Base-by-base conservation (phyloP, 2,888 invertebrate species). In the Nemotelus pantherinus region DNA sequence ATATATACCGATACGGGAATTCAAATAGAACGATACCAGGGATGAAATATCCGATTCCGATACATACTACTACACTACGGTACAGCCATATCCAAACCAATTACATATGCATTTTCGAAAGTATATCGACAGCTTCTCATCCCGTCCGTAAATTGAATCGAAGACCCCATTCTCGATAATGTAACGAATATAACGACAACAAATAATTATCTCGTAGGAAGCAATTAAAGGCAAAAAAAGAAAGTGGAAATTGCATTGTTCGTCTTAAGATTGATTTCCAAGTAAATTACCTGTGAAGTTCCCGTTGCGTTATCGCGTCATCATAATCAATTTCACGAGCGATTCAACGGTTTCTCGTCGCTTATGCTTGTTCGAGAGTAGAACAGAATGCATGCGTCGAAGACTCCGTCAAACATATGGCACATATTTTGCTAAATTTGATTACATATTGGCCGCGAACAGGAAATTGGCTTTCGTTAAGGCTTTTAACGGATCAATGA, bases 221-320 rank as follows among this genome's bases (percentile, higher is more conserved):
- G 58, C 25, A 72, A 72, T 74, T 74, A 74, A 74, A 60, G 39
- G n/a, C n/a, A 48, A 74, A 41, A 50, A 47, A 74, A 63, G 63
- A 74, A 74, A 74, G 74, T 48, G n/a, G 48, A 74, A 70, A 74
- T 6, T 60, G 60, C 74, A 74, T 74, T 74, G 74, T 74, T 74
- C 60, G n/a, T 1, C 9, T 7, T 3, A 60, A 74, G 63, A 71
- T 71, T 71, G 70, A 57, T 58, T 72, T 41, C 9, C 72, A 45
- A 48, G 72, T 43, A 72, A 71, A 74, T 74, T 74, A 74, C 74
- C 50, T 74, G 63, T 60, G 47, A 48, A 63, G 63, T 60, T 44
- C 4, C 10, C 57, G 48, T 10, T 43, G n/a, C 50, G 74, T 74
- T 74, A 74, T 74, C 63, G 74, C 2, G 7, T 9, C 25, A 5